A percentile compares a stretch with the other conserved stretches of the same genome.
Conservation (phyloP, 1,140 invertebrate genomes). For the Temnothorax longispinosus region DNA sequence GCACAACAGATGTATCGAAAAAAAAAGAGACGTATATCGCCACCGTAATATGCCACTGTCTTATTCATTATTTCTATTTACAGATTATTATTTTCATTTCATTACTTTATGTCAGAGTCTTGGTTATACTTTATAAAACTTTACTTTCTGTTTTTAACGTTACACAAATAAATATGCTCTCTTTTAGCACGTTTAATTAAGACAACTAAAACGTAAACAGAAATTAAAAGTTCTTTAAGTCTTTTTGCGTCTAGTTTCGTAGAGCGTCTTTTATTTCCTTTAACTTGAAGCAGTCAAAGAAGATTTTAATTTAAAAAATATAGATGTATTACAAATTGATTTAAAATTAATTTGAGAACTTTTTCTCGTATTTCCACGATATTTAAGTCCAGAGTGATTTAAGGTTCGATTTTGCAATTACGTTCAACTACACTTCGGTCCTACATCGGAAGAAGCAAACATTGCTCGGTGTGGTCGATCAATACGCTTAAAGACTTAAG, state of each 20-base stretch:
- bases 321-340: not conserved
- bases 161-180: not conserved
- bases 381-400: not conserved
- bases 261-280: not conserved
- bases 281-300: not conserved
- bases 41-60: not conserved
- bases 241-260: not conserved
- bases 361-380: not conserved
- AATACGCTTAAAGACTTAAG: slow-evolving; percentile 62
- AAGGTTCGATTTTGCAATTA: slow-evolving; percentile 34
- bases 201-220: not conserved
- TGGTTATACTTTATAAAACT: not conserved
- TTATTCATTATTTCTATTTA: not conserved
- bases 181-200: not conserved
- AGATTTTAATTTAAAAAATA: slow-evolving; percentile 2
- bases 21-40: not conserved
- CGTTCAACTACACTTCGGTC: not conserved
- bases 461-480: slow-evolving; percentile 34
- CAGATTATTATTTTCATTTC: not conserved
- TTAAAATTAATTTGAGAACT: not conserved
- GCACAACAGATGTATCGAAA: slow-evolving; percentile 6
- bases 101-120: not conserved
- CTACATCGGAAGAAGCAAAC: slow-evolving; percentile 44
- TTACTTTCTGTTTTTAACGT: not conserved
- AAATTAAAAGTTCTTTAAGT: slow-evolving; percentile 14